phyloP scores from a whole-genome alignment of 2,113 vertebrate species.

The Himantopus leucocephalus region DNA sequence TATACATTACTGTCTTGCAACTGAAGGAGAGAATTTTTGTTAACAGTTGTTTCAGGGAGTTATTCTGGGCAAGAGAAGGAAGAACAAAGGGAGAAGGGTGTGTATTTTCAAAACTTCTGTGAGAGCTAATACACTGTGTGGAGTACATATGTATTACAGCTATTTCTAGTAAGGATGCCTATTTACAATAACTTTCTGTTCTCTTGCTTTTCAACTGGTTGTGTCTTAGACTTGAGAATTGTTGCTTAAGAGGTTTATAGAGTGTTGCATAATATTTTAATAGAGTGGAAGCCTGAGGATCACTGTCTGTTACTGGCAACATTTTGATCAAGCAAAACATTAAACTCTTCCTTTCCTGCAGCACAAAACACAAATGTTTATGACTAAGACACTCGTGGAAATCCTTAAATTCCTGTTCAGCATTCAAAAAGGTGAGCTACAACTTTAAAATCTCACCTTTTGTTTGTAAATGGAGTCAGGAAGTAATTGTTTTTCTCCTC shows the following conservation, averaged over 20 bases:
- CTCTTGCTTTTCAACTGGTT: background rate
- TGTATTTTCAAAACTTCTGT: background rate
- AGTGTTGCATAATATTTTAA: background rate
- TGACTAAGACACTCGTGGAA: constrained; percentile 83
- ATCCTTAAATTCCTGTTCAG: constrained; percentile 80
- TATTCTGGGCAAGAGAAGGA: background rate
- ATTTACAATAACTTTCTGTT: background rate
- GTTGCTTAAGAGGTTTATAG: background rate
- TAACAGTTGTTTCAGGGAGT: background rate
- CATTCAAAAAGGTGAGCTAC: constrained; percentile 80
- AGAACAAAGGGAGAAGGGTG: background rate
- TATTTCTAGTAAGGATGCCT: background rate
- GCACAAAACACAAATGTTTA: constrained; percentile 79
- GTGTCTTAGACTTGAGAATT: background rate
- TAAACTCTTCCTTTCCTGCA: constrained; percentile 50
- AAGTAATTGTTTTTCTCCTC: background rate
- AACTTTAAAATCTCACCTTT: background rate
- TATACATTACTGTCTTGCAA: background rate
- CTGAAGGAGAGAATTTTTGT: background rate
- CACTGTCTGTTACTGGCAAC: background rate
- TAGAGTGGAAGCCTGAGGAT: background rate
- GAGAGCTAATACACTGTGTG: background rate
- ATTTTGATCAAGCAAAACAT: background rate
- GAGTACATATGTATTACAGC: background rate
- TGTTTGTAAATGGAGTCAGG: background rate